Evolutionary conservation across 2,888 invertebrate species (phyloP).

Genomic region (Hermaeophaga mercurialis): DNA sequence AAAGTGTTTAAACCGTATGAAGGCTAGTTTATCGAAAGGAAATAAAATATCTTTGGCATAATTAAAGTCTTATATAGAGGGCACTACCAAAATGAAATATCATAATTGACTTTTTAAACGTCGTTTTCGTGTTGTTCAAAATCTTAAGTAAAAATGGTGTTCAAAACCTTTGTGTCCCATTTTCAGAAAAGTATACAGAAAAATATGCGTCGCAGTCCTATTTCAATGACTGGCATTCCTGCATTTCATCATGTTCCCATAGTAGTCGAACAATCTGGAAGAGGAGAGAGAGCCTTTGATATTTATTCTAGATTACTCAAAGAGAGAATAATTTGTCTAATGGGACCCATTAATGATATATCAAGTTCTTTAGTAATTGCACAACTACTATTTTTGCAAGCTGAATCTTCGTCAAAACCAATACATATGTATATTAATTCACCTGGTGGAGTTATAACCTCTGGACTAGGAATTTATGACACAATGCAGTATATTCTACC

Average conservation of each 20-base stretch:
- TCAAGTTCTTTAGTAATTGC: constrained; percentile 92
- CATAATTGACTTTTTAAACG: too few relatives aligned
- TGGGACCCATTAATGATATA: constrained; percentile 93
- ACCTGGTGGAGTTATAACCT: constrained; percentile 91
- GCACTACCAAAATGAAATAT: too few relatives aligned
- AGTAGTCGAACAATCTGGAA: constrained; percentile 94
- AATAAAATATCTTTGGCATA: too few relatives aligned
- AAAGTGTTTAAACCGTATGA: too few relatives aligned
- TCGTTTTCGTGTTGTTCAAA: not conserved
- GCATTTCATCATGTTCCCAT: constrained; percentile 74
- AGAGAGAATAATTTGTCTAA: constrained; percentile 94
- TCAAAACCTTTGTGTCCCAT: constrained; percentile 22
- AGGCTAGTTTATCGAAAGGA: too few relatives aligned
- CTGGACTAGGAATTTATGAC: constrained; percentile 96
- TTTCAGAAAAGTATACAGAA: constrained; percentile 11
- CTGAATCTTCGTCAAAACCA: constrained; percentile 92
- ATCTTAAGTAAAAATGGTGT: constrained; percentile 17
- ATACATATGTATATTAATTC: constrained; percentile 97
- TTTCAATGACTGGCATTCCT: constrained; percentile 38
- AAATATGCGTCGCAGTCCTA: constrained; percentile 1
- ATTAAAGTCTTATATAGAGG: too few relatives aligned
- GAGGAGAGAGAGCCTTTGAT: constrained; percentile 95
- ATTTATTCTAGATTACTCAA: constrained; percentile 94
- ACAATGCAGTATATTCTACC: constrained; percentile 98
- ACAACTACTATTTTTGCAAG: constrained; percentile 88